phyloP scores from a whole-genome alignment of 2,888 invertebrate species.

The Lottia scabra region DNA sequence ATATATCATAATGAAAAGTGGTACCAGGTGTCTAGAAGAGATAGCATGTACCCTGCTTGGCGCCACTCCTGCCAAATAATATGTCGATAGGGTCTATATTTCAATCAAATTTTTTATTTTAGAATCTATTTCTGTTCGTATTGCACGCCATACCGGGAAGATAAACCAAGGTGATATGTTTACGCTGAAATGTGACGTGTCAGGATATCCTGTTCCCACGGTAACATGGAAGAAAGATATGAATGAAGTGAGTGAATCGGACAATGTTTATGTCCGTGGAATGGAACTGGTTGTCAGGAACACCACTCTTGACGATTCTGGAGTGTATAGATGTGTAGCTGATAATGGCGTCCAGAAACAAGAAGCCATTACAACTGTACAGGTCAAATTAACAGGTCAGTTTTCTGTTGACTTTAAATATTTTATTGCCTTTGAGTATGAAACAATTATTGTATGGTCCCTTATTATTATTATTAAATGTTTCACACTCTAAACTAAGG shows the following conservation, averaged over 20 bases:
- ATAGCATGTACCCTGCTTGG: too few species aligned
- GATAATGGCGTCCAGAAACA: constrained; percentile 43
- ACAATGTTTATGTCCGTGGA: constrained; percentile 40
- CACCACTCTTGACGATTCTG: constrained; percentile 54
- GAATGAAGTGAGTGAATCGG: constrained; percentile 35
- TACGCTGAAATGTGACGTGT: constrained; percentile 50
- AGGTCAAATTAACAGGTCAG: constrained; percentile 55
- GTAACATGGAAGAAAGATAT: constrained; percentile 56
- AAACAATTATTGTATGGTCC: too few species aligned
- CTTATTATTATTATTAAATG: too few species aligned
- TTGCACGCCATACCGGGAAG: constrained; percentile 48
- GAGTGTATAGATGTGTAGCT: constrained; percentile 60
- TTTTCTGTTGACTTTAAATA: background rate
- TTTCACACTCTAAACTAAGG: too few species aligned
- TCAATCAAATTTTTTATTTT: background rate
- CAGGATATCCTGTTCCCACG: constrained; percentile 53
- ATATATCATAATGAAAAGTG: too few species aligned
- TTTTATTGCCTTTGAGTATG: too few species aligned
- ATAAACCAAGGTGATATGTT: constrained; percentile 55
- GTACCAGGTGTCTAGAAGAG: too few species aligned
- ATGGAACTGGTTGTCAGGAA: constrained; percentile 50
- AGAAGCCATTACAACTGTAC: constrained; percentile 49
- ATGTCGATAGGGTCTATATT: too few species aligned
- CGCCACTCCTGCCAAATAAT: too few species aligned
- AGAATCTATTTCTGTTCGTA: constrained; percentile 53